Evolutionary conservation across 2,797 vertebrate genomes (phyloP), one percentile per base, ranked within the genome.

Genomic region (Karalla daura): DNA sequence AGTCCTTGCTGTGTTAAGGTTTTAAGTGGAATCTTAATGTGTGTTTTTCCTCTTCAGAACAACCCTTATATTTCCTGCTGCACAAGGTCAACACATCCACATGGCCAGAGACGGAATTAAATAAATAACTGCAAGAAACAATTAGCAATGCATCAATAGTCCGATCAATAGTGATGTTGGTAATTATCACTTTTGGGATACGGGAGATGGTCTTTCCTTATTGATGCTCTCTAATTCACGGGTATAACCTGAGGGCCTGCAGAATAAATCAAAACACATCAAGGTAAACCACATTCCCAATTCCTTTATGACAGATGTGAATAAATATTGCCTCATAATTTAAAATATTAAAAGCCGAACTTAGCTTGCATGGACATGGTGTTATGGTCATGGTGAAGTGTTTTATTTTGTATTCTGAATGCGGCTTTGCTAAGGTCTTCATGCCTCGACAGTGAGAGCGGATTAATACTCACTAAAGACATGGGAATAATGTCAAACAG

Each of bases 141-240:
- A 94, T 94, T 94, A 94, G 92, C 68, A 40, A 91, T 85, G 88
- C 92, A 92, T 95, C 93, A 75, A 92, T 92, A 92, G 75, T 80
- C 49, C 14, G 89, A 93, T 94, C 93, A 83, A 95, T 94, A 92
- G 82, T 75, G 84, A 91, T 92, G 91, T 90, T 88, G 87, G 88
- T 94, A 95, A 94, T 94, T 92, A 93, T 93, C 90, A 94, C 93
- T 92, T 91, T 89, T 86, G 93, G 93, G 93, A 94, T 71, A 83
- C 50, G 79, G 85, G 89, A 92, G 88, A 88, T 86, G 86, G 71
- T 81, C 72, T 88, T 90, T 91, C 88, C 83, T 88, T 90, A 90
- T 88, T 87, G 91, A 91, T 88, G 86, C 80, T 51, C 74, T 87
- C 80, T 87, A 91, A 92, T 89, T 91, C 84, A 70, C 85, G 40